Evolutionary conservation across 2,888 invertebrate species (phyloP).

Genomic region (Drosophila kambysellisi): DNA sequence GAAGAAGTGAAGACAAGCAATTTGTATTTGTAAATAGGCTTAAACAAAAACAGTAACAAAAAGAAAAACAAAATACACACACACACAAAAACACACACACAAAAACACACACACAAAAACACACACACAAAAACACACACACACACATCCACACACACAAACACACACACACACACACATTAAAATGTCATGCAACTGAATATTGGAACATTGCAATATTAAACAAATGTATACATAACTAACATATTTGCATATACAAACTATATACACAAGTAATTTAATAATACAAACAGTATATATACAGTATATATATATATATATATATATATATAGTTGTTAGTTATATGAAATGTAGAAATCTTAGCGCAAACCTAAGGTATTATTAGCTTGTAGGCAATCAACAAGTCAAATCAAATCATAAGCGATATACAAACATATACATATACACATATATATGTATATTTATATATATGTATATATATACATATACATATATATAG

Average conservation of each 20-base stretch:
- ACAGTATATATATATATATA: constrained; percentile 59
- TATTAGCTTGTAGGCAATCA: constrained; percentile 81
- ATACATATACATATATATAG: constrained; percentile 19
- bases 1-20: constrained; percentile 69
- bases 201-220: constrained; percentile 73
- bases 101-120: constrained; percentile 3
- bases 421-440: constrained; percentile 46
- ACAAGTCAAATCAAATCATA: constrained; percentile 72
- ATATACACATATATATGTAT: constrained; percentile 28
- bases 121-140: constrained; percentile 12
- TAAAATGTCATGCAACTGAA: constrained; percentile 59
- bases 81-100: constrained; percentile 9
- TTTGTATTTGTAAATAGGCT: constrained; percentile 67
- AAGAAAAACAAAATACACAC: constrained; percentile 12
- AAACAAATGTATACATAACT: constrained; percentile 71
- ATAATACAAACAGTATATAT: constrained; percentile 33
- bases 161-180: constrained; percentile 25
- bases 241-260: constrained; percentile 42
- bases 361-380: constrained; percentile 80
- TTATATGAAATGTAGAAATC: constrained; percentile 64
- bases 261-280: constrained; percentile 25
- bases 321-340: constrained; percentile 43
- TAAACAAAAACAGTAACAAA: constrained; percentile 13
- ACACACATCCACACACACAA: constrained; percentile 31
- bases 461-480: constrained; percentile 2